Evolutionary conservation across 2,797 vertebrate species (phyloP).

Genomic region (Hoplostethus mediterraneus): DNA sequence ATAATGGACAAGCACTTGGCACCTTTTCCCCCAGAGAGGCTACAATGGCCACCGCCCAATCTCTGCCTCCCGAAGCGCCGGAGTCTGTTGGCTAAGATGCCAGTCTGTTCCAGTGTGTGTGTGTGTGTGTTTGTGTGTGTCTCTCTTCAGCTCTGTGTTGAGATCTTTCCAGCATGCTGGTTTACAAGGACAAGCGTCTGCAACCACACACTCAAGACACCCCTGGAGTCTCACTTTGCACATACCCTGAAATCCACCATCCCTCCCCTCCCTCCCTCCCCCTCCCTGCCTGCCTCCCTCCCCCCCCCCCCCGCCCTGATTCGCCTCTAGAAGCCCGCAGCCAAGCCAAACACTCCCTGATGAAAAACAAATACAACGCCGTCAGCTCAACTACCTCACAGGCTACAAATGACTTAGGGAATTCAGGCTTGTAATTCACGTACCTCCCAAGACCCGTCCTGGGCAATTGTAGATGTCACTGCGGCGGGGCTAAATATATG

Average conservation of each 20-base stretch:
- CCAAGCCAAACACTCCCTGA: constrained; percentile 73
- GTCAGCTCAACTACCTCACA: constrained; percentile 50
- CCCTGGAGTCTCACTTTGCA: constrained; percentile 4
- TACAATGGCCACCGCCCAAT: constrained; percentile 53
- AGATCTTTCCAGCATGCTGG: constrained; percentile 11
- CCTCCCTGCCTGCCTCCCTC: constrained; percentile 21
- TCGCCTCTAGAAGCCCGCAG: constrained; percentile 32
- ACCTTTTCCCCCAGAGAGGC: constrained; percentile 55
- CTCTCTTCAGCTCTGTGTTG: background rate
- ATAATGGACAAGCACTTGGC: constrained; percentile 74
- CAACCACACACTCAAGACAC: constrained; percentile 15
- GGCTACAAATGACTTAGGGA: constrained; percentile 47
- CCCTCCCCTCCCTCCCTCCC: constrained; percentile 26
- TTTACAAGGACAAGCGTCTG: constrained; percentile 13
- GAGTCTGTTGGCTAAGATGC: background rate
- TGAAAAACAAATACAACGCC: constrained; percentile 69
- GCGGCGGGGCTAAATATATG: constrained; percentile 37
- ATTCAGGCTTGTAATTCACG: constrained; percentile 51
- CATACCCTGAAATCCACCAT: constrained; percentile 32
- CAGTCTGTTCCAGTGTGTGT: background rate
- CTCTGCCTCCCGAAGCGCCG: constrained; percentile 46
- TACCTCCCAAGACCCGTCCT: constrained; percentile 25
- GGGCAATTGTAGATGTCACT: constrained; percentile 46
- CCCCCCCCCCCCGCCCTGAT: constrained; percentile 29
- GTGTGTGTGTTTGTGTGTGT: constrained; percentile 4